Evolutionary conservation across 2,797 vertebrate genomes (phyloP), one percentile per base, ranked within the genome.

Genomic region (Phyllotis vaccarum): DNA sequence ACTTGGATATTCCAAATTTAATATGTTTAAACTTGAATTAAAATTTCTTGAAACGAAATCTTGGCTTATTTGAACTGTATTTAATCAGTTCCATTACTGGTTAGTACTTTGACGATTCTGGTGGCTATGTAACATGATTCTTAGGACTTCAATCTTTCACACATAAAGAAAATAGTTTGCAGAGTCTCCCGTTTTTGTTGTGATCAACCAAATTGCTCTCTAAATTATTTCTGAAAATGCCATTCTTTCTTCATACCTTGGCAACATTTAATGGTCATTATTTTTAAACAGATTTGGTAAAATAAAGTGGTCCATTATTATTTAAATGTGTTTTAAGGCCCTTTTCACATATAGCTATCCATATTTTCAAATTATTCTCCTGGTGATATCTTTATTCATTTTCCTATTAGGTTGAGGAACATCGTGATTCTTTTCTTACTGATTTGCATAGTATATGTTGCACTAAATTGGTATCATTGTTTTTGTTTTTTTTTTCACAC

Each of bases 1-100:
- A 66, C n/a, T 62, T 80, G 34, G 14, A 17, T 80, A 14, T 94
- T 87, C 52, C 60, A 86, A 94, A 92, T 68, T 93, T 93, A 90
- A 85, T 68, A 90, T 66, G 8, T 85, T 46, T 56, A 85, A 49
- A n/a, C 14, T 31, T 2, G 34, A 90, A 85, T 49, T 22, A 21
- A 58, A 90, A 85, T 68, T 66, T n/a, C 21, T n/a, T 29, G 17
- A 75, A 3, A 66, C 22, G 66, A 76, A 90, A 58, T 3, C 3
- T 62, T 54, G 22, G 7, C 8, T 68, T 40, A 91, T 85, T 34
- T 60, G 85, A 92, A 92, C 86, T 91, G 87, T 91, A 87, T 40
- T 92, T 90, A 96, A 76, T n/a, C 14, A 90, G 66, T 87, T 0
- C 46, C 17, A 10, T 80, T 60, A 70, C 49, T 78, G 16, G 11